These are phyloP conservation scores for Smittia aterrima DNA, from an alignment of 2,888 invertebrate species.

Conservation along the genomic window DNA sequence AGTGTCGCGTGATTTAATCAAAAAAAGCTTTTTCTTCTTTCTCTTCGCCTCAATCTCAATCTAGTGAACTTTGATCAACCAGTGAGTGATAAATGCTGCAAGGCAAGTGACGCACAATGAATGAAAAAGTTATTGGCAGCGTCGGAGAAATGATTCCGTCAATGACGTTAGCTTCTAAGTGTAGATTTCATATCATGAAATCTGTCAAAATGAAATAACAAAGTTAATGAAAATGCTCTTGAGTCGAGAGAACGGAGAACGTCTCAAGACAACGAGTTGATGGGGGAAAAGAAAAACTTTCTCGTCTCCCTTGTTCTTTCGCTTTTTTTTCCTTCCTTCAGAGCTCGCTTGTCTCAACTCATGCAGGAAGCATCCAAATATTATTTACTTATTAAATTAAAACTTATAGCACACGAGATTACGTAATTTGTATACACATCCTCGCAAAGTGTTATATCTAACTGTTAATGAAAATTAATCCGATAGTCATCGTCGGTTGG, in stretches of 20 bases:
- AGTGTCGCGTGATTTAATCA: no score
- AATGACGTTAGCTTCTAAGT: neutral
- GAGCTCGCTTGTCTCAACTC: neutral
- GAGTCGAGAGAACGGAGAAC: neutral
- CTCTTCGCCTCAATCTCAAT: no score
- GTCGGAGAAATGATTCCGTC: neutral
- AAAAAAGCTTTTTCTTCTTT: no score
- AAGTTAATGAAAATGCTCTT: conserved; percentile 18
- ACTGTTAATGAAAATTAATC: conserved; percentile 27
- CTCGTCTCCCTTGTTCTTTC: neutral
- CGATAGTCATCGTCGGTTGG: conserved; percentile 2
- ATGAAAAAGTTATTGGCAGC: neutral
- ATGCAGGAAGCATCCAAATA: neutral
- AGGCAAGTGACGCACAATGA: neutral
- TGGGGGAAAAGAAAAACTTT: conserved; percentile 8
- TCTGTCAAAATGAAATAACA: neutral
- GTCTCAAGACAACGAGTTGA: neutral
- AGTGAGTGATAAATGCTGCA: neutral
- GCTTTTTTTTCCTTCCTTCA: neutral
- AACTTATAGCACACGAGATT: conserved; percentile 3
- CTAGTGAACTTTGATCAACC: no score
- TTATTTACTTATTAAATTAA: conserved; percentile 1
- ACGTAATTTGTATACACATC: neutral
- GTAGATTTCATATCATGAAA: conserved; percentile 6
- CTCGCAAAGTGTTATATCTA: conserved; percentile 5